Conservation (phyloP, 2,888 invertebrate genomes). For the Graphium colonna region DNA sequence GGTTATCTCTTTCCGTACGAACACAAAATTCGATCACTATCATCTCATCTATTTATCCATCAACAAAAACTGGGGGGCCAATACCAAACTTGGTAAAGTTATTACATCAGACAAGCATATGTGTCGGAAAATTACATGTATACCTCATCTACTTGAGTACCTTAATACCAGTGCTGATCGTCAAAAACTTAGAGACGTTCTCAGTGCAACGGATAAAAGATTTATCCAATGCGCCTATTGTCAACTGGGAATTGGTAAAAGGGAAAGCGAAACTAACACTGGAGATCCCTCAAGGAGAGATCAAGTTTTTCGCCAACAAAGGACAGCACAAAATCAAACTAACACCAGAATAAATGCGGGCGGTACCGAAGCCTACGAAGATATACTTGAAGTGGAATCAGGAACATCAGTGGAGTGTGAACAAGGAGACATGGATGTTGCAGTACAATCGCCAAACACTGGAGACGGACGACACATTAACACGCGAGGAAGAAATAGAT, state of each 20-base stretch:
- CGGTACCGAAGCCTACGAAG: background rate
- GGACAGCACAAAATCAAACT: background rate
- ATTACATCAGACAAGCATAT: background rate
- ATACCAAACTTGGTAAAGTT: background rate
- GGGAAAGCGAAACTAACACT: too few species aligned
- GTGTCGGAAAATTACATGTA: background rate
- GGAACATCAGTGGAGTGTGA: background rate
- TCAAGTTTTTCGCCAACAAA: background rate
- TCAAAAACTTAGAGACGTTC: slow-evolving; percentile 22
- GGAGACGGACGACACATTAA: too few species aligned
- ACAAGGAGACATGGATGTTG: background rate
- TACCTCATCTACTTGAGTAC: background rate
- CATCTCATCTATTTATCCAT: background rate
- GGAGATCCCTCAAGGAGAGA: too few species aligned
- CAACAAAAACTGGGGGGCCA: background rate
- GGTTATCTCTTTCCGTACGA: background rate
- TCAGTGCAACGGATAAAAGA: slow-evolving; percentile 18
- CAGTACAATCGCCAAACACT: background rate
- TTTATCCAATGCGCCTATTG: slow-evolving; percentile 21
- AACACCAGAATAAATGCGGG: background rate
- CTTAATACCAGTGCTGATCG: slow-evolving; percentile 7
- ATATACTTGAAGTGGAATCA: background rate
- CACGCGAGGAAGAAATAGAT: background rate
- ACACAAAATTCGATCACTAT: background rate
- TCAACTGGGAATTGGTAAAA: slow-evolving; percentile 6